Conservation (phyloP, 1,140 invertebrate genomes). For the Eufriesea mexicana region DNA sequence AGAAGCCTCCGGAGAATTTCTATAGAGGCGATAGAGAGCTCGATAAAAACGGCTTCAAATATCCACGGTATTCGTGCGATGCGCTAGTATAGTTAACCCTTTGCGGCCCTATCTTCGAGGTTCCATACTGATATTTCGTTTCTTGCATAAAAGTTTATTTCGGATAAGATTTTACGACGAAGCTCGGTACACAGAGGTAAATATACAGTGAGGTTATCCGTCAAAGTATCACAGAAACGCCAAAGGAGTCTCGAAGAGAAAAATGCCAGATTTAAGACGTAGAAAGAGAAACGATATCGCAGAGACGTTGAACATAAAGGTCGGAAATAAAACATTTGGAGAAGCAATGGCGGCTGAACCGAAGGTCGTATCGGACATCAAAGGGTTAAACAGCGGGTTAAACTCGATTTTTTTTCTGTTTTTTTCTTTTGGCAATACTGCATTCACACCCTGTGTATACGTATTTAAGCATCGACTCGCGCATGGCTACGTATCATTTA, state of each 20-base stretch:
- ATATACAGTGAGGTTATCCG: background rate
- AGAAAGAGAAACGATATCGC: no score
- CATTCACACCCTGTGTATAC: slow-evolving; percentile 68
- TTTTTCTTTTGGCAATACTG: slow-evolving; percentile 67
- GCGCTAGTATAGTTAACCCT: slow-evolving; percentile 40
- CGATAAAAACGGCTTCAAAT: slow-evolving; percentile 20
- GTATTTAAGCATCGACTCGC: slow-evolving; percentile 52
- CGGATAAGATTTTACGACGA: background rate
- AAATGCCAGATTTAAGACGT: background rate
- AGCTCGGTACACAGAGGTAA: background rate
- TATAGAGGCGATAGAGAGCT: slow-evolving; percentile 20
- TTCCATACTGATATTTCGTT: background rate
- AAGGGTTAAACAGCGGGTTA: slow-evolving; percentile 41
- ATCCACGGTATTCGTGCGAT: slow-evolving; percentile 6
- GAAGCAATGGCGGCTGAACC: background rate
- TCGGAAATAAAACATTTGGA: background rate
- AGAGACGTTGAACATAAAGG: background rate
- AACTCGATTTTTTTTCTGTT: slow-evolving; percentile 18
- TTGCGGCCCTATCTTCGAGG: slow-evolving; percentile 8
- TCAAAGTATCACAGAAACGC: slow-evolving; percentile 8
- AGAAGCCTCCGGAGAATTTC: background rate
- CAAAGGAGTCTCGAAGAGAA: background rate
- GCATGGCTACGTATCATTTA: slow-evolving; percentile 35
- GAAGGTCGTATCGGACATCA: slow-evolving; percentile 8
- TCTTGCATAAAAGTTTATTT: background rate